Base-by-base conservation (phyloP, 2,888 invertebrate genomes). In the Coelinius sp. region DNA sequence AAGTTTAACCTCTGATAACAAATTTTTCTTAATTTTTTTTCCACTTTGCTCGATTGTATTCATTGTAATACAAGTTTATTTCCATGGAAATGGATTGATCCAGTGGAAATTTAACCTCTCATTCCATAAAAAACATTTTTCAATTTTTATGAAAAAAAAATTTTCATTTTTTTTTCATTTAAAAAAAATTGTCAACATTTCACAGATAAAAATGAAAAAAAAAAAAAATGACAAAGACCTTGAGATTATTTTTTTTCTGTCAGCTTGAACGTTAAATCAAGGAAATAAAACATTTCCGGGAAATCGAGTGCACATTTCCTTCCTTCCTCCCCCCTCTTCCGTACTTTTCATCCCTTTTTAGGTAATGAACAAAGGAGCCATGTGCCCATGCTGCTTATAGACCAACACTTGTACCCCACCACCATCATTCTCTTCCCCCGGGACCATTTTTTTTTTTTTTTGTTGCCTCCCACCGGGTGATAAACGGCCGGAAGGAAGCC, bases 401-500 rank as follows among this genome's bases (percentile, higher is more conserved):
- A 31, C 27, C 1, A 27, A 17, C 10, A 31, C 17, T 17, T 31
- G 31, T 59, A 2, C 27, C 59, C 17, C 31, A n/a, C 12, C 20
- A 5, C 27, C 41, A 41, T 17, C 20, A 6, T 20, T 20, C 31
- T 35, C 5, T 63, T 35, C 12, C 35, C 8, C 49, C 6, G 14
- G 31, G 31, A 46, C 5, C 1, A 10, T 53, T 38, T 67, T 20
- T 41, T 24, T 53, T 24, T 46, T 17, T 17, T 53, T 35, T 35
- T n/a, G n/a, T n/a, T n/a, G n/a, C n/a, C n/a, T n/a, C n/a, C 56
- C 56, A 53, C 76, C 75, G 76, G 72, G 79, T 84, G 84, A 83
- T 84, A 83, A 84, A 84, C 83, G 85, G 79, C 82, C 84, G 85
- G 85, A 85, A 85, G 85, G 82, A 82, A 84, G 79, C 80, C 80